These are phyloP conservation scores for Candoia aspera DNA, from an alignment of 2,113 vertebrate species.

Conservation along the genomic window DNA sequence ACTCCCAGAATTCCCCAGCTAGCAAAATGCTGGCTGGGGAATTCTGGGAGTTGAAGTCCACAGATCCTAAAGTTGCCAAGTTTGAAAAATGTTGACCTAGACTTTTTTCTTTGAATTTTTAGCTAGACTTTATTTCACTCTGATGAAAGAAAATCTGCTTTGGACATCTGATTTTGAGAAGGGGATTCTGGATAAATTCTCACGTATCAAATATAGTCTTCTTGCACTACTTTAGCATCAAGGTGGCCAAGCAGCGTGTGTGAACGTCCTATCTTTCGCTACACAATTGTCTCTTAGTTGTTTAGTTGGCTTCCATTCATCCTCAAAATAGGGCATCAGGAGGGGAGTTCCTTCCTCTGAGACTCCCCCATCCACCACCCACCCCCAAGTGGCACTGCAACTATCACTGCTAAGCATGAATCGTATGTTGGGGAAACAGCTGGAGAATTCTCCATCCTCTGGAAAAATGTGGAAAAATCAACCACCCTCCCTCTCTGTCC, in stretches of 20 bases:
- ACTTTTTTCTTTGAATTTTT: not conserved
- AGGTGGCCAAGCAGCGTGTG: not conserved
- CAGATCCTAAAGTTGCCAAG: not conserved
- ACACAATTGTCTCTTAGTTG: not conserved
- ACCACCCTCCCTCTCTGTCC: not conserved
- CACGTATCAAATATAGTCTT: not conserved
- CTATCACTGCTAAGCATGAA: not conserved
- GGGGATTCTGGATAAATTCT: not conserved
- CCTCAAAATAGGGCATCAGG: not conserved
- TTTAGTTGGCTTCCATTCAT: not conserved
- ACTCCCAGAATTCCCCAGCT: not conserved
- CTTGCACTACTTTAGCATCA: not conserved
- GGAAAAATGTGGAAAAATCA: not conserved
- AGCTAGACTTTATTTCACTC: not conserved
- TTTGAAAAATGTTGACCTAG: not conserved
- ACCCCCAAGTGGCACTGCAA: not conserved
- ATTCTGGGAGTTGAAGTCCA: not conserved
- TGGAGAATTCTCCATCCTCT: not conserved
- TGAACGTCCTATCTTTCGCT: not conserved
- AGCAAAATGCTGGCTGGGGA: not conserved
- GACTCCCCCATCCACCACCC: not conserved
- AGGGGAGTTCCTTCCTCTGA: not conserved
- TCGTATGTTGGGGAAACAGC: not conserved
- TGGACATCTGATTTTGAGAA: not conserved
- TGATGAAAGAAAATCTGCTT: not conserved